Percentiles rank a stretch among this genome's conserved stretches.
phyloP scores from a whole-genome alignment of 2,888 invertebrate genomes.

The Eristalis tenax region DNA sequence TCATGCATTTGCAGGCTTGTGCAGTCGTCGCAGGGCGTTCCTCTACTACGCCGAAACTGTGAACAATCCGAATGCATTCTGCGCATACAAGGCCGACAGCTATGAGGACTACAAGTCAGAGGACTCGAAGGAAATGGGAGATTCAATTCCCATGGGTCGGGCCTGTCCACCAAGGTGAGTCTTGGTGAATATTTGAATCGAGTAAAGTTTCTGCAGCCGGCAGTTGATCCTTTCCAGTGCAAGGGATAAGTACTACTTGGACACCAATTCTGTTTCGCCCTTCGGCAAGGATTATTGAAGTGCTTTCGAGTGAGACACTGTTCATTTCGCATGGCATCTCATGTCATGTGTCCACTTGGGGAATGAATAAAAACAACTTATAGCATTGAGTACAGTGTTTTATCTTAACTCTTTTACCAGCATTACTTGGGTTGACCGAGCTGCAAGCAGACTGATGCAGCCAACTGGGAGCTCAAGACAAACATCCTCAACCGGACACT shows the following conservation, averaged over 20 bases:
- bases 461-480: too few relatives aligned
- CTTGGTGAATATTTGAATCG: background rate
- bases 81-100: background rate
- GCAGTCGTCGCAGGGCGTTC: constrained; percentile 3
- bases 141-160: background rate
- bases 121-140: background rate
- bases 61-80: background rate
- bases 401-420: too few relatives aligned
- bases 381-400: too few relatives aligned
- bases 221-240: background rate
- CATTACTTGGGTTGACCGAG: too few relatives aligned
- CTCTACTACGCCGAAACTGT: constrained; percentile 14
- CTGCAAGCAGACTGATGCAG: too few relatives aligned
- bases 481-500: too few relatives aligned
- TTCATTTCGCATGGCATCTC: too few relatives aligned
- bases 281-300: background rate
- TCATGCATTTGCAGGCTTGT: background rate
- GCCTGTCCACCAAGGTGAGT: background rate
- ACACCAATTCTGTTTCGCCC: background rate
- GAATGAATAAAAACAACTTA: too few relatives aligned
- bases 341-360: too few relatives aligned
- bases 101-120: background rate
- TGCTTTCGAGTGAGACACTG: background rate
- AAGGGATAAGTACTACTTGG: background rate
- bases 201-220: background rate